phyloP scores from a whole-genome alignment of 2,797 vertebrate genomes.

The Lagorchestes hirsutus region DNA sequence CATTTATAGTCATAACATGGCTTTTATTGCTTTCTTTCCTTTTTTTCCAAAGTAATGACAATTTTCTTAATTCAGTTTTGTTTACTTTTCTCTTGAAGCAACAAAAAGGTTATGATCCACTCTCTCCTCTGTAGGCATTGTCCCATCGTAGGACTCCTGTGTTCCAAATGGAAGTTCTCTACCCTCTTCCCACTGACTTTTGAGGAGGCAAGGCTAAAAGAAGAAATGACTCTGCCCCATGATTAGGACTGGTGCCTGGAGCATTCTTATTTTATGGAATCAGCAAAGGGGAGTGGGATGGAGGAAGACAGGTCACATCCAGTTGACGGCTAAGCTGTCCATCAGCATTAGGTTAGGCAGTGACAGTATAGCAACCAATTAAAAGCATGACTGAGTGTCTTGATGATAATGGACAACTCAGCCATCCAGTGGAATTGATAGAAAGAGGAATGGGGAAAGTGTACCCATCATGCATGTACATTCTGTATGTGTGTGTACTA shows the following conservation, averaged over 20 bases:
- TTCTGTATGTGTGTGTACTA: background rate
- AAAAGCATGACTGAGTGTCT: background rate
- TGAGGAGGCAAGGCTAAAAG: background rate
- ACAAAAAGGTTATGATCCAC: background rate
- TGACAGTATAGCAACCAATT: background rate
- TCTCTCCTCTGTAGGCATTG: background rate
- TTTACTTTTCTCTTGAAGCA: background rate
- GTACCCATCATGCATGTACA: background rate
- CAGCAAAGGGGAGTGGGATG: background rate
- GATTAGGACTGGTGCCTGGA: background rate
- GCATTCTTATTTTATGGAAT: background rate
- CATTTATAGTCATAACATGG: background rate
- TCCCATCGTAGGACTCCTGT: background rate
- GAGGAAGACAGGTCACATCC: background rate
- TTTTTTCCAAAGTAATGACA: background rate
- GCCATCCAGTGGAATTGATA: background rate
- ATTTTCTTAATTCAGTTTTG: background rate
- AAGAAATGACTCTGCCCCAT: background rate
- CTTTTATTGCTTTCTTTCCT: background rate
- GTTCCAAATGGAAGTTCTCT: background rate
- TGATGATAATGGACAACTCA: background rate
- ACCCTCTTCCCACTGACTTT: background rate
- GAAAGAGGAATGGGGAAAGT: background rate
- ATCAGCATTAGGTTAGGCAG: background rate
- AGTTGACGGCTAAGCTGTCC: background rate